Conservation (phyloP, 2,113 vertebrate species). For the Micromys minutus region DNA sequence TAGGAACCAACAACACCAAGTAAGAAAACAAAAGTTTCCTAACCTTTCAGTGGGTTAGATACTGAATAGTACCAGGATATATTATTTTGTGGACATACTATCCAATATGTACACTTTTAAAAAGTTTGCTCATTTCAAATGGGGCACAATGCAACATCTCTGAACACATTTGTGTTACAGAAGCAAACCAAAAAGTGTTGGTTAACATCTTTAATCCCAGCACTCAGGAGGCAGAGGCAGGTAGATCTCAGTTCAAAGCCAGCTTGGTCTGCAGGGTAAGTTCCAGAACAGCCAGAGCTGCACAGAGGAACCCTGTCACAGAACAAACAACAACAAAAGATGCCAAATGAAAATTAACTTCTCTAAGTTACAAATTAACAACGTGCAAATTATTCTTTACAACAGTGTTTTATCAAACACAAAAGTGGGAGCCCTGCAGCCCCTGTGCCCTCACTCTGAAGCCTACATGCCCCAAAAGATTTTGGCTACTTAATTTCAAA, state of each 20-base stretch:
- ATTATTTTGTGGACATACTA: background rate
- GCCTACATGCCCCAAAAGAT: background rate
- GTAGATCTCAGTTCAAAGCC: background rate
- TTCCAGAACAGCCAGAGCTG: background rate
- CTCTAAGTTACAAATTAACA: constrained; percentile 43
- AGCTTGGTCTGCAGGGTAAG: background rate
- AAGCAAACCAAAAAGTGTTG: background rate
- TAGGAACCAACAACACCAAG: constrained; percentile 8
- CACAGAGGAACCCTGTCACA: background rate
- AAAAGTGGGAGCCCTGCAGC: background rate
- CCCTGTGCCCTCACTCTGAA: background rate
- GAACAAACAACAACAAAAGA: background rate
- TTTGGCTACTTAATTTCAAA: constrained; percentile 22
- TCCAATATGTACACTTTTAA: background rate
- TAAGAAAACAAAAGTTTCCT: background rate
- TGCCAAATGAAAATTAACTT: constrained; percentile 3
- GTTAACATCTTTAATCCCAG: background rate
- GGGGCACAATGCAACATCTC: background rate
- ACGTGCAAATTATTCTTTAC: constrained; percentile 32
- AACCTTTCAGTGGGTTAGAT: background rate
- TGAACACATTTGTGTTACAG: constrained; percentile 5
- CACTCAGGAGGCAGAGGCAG: background rate
- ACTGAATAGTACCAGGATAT: background rate
- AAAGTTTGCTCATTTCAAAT: background rate
- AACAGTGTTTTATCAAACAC: constrained; percentile 33